Percentiles rank a stretch among this genome's conserved stretches.
Conservation (phyloP, 1,140 invertebrate genomes). For the Stegodyphus mimosarum region DNA sequence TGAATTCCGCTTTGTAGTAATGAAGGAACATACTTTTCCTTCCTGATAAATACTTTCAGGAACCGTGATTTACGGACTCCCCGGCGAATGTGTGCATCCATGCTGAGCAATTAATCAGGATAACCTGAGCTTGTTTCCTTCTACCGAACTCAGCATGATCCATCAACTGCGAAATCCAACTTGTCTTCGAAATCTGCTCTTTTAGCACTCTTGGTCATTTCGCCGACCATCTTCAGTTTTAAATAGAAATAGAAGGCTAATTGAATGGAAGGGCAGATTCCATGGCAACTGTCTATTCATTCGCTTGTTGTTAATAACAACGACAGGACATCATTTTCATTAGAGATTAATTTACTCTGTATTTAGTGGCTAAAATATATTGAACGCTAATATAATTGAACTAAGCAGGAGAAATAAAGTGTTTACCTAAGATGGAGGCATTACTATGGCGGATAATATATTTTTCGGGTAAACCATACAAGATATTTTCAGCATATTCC, state of each 20-base stretch:
- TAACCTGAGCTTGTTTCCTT: conserved; percentile 3
- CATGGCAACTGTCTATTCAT: background rate
- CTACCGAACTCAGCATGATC: conserved; percentile 19
- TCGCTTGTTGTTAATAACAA: no score
- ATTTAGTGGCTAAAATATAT: no score
- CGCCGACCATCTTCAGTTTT: background rate
- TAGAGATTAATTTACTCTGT: no score
- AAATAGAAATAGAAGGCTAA: background rate
- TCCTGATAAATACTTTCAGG: conserved; percentile 20
- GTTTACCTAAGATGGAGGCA: no score
- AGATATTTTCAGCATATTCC: no score
- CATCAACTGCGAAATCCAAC: conserved; percentile 6
- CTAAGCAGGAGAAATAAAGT: no score
- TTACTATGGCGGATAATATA: no score
- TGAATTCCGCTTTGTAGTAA: no score
- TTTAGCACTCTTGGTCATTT: background rate
- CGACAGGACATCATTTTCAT: no score
- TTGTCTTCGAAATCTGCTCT: conserved; percentile 15
- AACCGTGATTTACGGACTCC: conserved; percentile 22
- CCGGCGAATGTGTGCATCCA: background rate
- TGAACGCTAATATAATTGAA: no score
- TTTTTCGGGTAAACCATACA: no score
- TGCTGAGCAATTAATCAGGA: conserved; percentile 23
- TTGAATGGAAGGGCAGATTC: conserved; percentile 12
- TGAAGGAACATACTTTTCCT: no score